phyloP scores from a whole-genome alignment of 2,797 vertebrate genomes.

The Eulemur coronatus region DNA sequence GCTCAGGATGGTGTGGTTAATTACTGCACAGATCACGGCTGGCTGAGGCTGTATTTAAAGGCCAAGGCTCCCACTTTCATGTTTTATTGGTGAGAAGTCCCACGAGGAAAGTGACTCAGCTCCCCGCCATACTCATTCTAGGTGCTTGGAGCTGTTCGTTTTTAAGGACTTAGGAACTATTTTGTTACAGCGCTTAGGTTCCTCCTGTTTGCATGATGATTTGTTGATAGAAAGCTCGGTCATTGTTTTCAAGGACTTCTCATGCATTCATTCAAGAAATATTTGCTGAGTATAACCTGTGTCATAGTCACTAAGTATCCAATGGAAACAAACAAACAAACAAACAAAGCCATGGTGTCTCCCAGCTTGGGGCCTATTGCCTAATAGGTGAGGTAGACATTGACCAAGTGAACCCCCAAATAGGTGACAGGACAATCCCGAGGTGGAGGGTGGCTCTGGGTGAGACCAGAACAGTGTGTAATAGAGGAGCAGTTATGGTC shows the following conservation, averaged over 20 bases:
- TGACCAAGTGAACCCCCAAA: background rate
- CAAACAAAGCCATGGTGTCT: background rate
- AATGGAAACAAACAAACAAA: too few relatives aligned
- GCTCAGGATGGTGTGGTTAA: fast-evolving
- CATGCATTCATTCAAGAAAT: background rate
- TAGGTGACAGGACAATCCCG: background rate
- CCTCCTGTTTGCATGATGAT: background rate
- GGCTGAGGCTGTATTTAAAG: background rate
- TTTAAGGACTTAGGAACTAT: background rate
- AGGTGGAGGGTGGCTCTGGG: fast-evolving
- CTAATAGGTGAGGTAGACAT: background rate
- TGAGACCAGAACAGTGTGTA: background rate
- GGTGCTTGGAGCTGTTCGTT: background rate
- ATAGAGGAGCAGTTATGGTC: background rate
- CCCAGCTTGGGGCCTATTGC: background rate
- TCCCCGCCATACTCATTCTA: background rate
- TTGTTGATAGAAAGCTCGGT: background rate
- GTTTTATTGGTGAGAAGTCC: background rate
- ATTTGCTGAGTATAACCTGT: background rate
- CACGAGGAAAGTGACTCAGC: background rate
- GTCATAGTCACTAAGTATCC: too few relatives aligned
- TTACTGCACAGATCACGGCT: background rate
- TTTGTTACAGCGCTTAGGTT: background rate
- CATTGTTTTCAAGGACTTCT: background rate
- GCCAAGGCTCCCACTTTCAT: background rate